These are phyloP conservation scores for Ctenosaura bakeri DNA, from an alignment of 2,797 vertebrate species.

Conservation along the genomic window DNA sequence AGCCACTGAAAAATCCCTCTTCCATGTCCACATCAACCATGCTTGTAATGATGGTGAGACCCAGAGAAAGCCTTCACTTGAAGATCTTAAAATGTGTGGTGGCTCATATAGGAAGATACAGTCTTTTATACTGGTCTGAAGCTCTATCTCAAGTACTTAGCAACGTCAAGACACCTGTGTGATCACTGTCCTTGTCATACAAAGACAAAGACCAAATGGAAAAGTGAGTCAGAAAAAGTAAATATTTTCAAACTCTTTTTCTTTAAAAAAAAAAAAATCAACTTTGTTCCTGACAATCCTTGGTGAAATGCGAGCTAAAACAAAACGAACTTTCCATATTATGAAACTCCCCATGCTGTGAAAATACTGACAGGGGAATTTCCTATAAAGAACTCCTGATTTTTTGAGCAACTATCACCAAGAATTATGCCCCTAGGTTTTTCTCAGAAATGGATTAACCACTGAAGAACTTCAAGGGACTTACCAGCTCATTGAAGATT, in stretches of 20 bases:
- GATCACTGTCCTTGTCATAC: too few species aligned
- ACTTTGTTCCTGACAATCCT: not conserved
- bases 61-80: too few species aligned
- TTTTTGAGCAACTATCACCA: not conserved
- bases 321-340: not conserved
- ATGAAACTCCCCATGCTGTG: too few species aligned
- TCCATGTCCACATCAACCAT: too few species aligned
- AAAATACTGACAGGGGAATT: not conserved
- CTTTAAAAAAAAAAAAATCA: not conserved
- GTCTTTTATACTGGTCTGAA: too few species aligned
- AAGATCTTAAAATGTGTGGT: too few species aligned
- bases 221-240: not conserved
- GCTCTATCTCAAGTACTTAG: too few species aligned
- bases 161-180: too few species aligned
- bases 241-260: not conserved
- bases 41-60: too few species aligned
- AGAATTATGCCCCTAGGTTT: not conserved
- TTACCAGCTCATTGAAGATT: not conserved
- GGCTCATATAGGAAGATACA: too few species aligned
- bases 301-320: not conserved
- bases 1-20: too few species aligned
- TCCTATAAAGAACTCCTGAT: not conserved
- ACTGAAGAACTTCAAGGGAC: constrained; percentile 2
- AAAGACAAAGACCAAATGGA: not conserved
- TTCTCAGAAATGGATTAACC: not conserved